These are phyloP conservation scores for Manduca sexta DNA, from an alignment of 1,140 invertebrate genomes.

Conservation along the genomic window DNA sequence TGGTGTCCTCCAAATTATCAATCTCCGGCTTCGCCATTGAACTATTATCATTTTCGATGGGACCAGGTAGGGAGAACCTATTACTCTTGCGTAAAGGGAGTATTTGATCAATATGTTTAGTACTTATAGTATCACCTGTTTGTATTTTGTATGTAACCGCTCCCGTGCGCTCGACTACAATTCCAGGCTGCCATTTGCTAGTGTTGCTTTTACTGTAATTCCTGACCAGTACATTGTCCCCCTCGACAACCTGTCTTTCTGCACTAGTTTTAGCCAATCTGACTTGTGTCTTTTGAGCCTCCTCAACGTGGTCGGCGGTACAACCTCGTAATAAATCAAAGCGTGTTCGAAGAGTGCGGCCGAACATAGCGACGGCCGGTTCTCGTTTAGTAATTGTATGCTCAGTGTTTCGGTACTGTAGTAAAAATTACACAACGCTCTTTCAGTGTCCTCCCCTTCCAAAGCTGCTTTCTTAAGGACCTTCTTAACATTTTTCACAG, in stretches of 20 bases:
- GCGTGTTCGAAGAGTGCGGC: not conserved
- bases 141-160: not conserved
- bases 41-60: not conserved
- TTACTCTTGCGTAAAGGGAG: not conserved
- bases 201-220: not conserved
- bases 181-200: not conserved
- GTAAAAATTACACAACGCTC: not conserved
- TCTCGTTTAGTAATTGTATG: not conserved
- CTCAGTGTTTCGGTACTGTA: not conserved
- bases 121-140: not conserved
- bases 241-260: not conserved
- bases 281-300: conserved; percentile 9
- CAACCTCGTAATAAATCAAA: not conserved
- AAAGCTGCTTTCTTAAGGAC: not conserved
- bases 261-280: conserved; percentile 10
- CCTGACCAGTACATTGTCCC: conserved; percentile 4
- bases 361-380: not conserved
- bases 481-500: not conserved
- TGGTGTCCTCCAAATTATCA: too few relatives aligned
- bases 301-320: not conserved
- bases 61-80: not conserved
- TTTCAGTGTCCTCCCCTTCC: not conserved
- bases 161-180: not conserved
- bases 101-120: not conserved
- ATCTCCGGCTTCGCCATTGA: not conserved